Percentiles rank a stretch among this genome's conserved stretches.
These are phyloP conservation scores for Antennarius maculatus DNA, from an alignment of 2,797 vertebrate genomes.

Conservation along the genomic window DNA sequence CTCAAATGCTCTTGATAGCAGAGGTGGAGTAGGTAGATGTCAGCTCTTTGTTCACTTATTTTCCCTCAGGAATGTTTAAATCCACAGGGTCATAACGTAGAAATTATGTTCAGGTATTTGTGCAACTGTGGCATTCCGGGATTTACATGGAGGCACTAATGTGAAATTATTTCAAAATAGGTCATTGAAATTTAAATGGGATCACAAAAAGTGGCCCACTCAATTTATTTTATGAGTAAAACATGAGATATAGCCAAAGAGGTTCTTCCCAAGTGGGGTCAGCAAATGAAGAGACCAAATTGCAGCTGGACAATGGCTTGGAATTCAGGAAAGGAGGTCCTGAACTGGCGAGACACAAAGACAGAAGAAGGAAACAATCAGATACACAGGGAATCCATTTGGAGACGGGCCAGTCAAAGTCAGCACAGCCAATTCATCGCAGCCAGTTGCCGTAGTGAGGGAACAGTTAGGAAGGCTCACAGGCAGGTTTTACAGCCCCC, in stretches of 20 bases:
- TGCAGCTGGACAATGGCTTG: conserved; percentile 57
- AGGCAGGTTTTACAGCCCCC: conserved; percentile 74
- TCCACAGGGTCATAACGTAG: neutral
- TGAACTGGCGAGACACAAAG: conserved; percentile 66
- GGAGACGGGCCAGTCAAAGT: conserved; percentile 56
- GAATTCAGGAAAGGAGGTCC: conserved; percentile 58
- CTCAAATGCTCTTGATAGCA: conserved; percentile 32
- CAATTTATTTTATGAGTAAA: neutral
- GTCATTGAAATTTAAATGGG: conserved; percentile 7
- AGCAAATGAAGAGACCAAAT: conserved; percentile 30
- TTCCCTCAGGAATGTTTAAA: conserved; percentile 12
- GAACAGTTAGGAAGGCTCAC: conserved; percentile 73
- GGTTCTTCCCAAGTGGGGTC: conserved; percentile 17
- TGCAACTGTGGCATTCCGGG: neutral
- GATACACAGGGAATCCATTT: conserved; percentile 61
- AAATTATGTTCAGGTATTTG: too few species aligned
- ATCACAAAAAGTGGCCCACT: neutral
- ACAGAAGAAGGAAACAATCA: conserved; percentile 60
- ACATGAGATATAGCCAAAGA: conserved; percentile 9
- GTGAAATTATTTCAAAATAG: conserved; percentile 9
- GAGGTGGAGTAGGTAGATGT: conserved; percentile 2
- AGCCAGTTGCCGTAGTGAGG: conserved; percentile 76
- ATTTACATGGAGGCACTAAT: too few species aligned
- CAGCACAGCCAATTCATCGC: conserved; percentile 55
- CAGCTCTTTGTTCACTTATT: conserved; percentile 26